Percentiles rank a stretch among this genome's conserved stretches.
Evolutionary conservation across 2,797 vertebrate genomes (phyloP).

Genomic region (Macropodus opercularis): DNA sequence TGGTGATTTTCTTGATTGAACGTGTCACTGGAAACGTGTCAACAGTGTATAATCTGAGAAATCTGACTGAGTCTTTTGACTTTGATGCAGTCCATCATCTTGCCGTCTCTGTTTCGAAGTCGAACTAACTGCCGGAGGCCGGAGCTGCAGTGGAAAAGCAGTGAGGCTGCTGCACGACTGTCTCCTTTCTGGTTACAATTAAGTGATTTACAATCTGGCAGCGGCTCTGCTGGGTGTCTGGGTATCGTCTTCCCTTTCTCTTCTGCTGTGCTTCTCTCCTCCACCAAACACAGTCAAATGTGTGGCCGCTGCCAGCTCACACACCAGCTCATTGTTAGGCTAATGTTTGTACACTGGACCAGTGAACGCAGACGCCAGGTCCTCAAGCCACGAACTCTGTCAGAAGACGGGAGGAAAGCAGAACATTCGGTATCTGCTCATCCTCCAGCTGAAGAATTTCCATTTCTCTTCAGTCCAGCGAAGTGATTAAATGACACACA

Average conservation of each 20-base stretch:
- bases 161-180: slow-evolving; percentile 14
- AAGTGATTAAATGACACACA: slow-evolving; percentile 6
- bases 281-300: slow-evolving; percentile 8
- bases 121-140: slow-evolving; percentile 28
- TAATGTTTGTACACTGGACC: neutral
- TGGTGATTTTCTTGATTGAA: slow-evolving; percentile 13
- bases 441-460: neutral
- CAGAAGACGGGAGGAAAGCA: neutral
- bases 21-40: slow-evolving; percentile 32
- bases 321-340: slow-evolving; percentile 1
- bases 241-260: slow-evolving; percentile 35
- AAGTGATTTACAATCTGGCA: slow-evolving; percentile 68
- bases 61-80: too few relatives aligned
- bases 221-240: slow-evolving; percentile 44
- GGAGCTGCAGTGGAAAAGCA: slow-evolving; percentile 57
- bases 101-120: slow-evolving; percentile 39
- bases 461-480: neutral
- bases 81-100: slow-evolving; percentile 38
- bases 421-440: neutral
- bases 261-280: slow-evolving; percentile 28
- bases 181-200: slow-evolving; percentile 64
- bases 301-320: slow-evolving; percentile 14
- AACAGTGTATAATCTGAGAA: slow-evolving; percentile 35
- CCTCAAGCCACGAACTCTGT: neutral
- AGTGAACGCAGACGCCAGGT: too few relatives aligned